phyloP scores from a whole-genome alignment of 2,888 invertebrate genomes.

The Megamerina dolium region DNA sequence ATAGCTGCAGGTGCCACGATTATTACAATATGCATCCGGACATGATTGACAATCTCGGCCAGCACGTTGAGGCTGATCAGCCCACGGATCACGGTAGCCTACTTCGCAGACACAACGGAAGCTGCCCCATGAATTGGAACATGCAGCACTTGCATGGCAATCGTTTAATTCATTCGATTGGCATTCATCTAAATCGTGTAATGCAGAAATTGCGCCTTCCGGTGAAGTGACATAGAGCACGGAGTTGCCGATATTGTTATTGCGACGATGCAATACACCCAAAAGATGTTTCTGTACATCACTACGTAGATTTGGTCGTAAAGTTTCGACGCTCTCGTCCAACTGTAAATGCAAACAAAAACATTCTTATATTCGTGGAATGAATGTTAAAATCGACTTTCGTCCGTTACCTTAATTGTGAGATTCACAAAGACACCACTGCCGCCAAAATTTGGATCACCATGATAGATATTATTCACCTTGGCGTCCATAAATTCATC shows the following conservation, averaged over 20 bases:
- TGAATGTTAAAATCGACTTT: too few relatives aligned
- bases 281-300: slow-evolving; percentile 79
- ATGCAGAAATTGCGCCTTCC: slow-evolving; percentile 68
- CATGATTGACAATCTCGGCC: slow-evolving; percentile 77
- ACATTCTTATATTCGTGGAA: too few relatives aligned
- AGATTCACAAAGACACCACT: slow-evolving; percentile 79
- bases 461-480: slow-evolving; percentile 72
- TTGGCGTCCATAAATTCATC: slow-evolving; percentile 77
- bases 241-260: slow-evolving; percentile 84
- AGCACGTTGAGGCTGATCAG: slow-evolving; percentile 59
- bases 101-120: slow-evolving; percentile 62
- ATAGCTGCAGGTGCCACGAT: slow-evolving; percentile 78
- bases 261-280: slow-evolving; percentile 73
- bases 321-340: slow-evolving; percentile 68
- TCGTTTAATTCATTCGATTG: slow-evolving; percentile 75
- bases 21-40: slow-evolving; percentile 71
- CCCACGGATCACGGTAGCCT: slow-evolving; percentile 70
- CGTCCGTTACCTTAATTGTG: slow-evolving; percentile 59
- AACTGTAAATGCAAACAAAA: slow-evolving; percentile 53
- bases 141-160: slow-evolving; percentile 71
- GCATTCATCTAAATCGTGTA: slow-evolving; percentile 82
- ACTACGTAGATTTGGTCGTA: slow-evolving; percentile 61
- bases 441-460: slow-evolving; percentile 61
- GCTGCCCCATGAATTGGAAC: slow-evolving; percentile 79
- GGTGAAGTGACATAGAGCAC: slow-evolving; percentile 79